These are phyloP conservation scores for Tautogolabrus adspersus DNA, from an alignment of 2,113 vertebrate species.

Conservation along the genomic window DNA sequence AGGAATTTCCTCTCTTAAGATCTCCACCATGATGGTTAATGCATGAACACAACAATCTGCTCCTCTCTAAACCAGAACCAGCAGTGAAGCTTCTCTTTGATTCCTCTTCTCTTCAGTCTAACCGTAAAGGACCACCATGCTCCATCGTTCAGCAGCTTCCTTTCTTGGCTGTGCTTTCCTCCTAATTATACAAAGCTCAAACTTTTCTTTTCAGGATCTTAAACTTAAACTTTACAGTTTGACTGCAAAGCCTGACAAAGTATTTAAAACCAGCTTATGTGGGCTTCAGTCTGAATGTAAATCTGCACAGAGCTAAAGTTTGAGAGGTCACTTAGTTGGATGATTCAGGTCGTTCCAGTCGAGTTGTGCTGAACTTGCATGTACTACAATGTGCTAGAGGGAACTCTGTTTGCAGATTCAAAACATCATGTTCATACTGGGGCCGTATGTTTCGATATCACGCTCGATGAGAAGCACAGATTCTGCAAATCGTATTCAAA, in stretches of 20 bases:
- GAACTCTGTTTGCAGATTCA: no score
- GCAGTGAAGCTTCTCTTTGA: not conserved
- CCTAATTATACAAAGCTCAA: constrained; percentile 48
- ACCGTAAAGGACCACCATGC: not conserved
- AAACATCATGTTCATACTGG: no score
- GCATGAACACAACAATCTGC: constrained; percentile 48
- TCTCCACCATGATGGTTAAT: constrained; percentile 28
- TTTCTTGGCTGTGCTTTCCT: constrained; percentile 49
- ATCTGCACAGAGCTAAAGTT: no score
- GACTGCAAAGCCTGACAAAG: not conserved
- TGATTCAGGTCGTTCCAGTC: no score
- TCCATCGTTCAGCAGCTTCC: not conserved
- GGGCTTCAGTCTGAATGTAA: no score
- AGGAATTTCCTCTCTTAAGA: constrained; percentile 41
- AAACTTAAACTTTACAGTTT: constrained; percentile 53
- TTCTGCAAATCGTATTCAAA: no score
- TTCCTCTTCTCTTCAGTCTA: not conserved
- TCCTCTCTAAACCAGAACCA: constrained; percentile 36
- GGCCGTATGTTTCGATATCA: no score
- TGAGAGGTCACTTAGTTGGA: no score
- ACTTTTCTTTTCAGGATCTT: constrained; percentile 38
- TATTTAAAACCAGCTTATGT: no score
- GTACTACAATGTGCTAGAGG: no score
- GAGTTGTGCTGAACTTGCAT: no score
- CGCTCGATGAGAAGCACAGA: no score